Evolutionary conservation across 1,140 invertebrate genomes (phyloP).

Genomic region (Megalopta genalis): DNA sequence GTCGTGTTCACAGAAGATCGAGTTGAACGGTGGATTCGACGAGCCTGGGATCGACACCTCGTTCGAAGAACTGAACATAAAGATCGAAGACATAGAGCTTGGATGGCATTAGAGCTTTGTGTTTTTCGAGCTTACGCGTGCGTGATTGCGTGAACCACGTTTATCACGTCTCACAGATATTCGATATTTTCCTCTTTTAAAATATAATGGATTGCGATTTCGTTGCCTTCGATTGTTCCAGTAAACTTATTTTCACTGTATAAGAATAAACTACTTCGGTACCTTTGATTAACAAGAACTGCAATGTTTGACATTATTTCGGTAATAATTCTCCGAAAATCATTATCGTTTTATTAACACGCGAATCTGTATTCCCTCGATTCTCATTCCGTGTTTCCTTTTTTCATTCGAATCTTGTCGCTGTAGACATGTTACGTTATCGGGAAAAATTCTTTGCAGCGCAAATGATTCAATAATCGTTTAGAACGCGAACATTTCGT

Average conservation of each 20-base stretch:
- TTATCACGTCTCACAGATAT: neutral
- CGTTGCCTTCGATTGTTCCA: neutral
- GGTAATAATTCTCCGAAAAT: no score
- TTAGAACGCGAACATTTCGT: neutral
- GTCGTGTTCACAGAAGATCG: conserved; percentile 64
- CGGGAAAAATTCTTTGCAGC: neutral
- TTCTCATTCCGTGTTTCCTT: no score
- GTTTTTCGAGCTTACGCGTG: neutral
- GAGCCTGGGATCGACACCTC: conserved; percentile 67
- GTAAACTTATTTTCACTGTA: neutral
- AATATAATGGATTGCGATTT: neutral
- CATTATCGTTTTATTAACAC: no score
- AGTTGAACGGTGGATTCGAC: conserved; percentile 67
- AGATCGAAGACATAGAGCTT: conserved; percentile 73
- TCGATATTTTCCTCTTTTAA: neutral
- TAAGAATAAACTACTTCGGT: neutral
- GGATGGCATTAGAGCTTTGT: conserved; percentile 62
- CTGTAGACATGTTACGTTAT: neutral
- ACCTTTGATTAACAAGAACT: neutral
- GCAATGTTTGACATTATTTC: no score
- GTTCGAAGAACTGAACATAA: conserved; percentile 71
- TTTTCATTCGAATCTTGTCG: neutral
- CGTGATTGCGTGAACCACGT: neutral
- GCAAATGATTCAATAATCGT: neutral
- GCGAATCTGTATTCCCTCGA: no score